Conservation (phyloP, 1,140 invertebrate genomes). For the Cataglyphis hispanica region DNA sequence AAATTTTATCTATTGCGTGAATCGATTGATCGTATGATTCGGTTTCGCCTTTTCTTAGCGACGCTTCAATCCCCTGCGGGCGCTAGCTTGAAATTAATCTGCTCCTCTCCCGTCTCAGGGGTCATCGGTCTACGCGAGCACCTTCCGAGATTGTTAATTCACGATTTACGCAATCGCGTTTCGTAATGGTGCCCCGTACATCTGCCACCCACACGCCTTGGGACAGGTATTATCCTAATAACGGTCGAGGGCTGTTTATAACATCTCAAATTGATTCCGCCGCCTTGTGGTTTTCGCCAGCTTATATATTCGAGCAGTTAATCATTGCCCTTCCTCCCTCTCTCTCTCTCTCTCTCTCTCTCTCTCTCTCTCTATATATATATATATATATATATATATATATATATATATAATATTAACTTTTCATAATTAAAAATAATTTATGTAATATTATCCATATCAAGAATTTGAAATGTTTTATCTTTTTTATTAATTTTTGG, state of each 20-base stretch:
- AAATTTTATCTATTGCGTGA: too few relatives aligned
- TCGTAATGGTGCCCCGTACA: conserved; percentile 76
- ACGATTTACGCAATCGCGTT: conserved; percentile 78
- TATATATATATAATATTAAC: too few relatives aligned
- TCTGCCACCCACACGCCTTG: conserved; percentile 84
- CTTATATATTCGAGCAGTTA: conserved; percentile 78
- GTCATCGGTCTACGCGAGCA: conserved; percentile 69
- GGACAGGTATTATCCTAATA: conserved; percentile 83
- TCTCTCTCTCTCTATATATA: too few relatives aligned
- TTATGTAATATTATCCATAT: too few relatives aligned
- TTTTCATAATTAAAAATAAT: too few relatives aligned
- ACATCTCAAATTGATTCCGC: conserved; percentile 82
- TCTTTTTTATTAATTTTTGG: too few relatives aligned
- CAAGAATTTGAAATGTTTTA: too few relatives aligned
- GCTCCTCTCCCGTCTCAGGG: conserved; percentile 63
- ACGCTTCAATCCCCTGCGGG: conserved; percentile 30
- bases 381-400: too few relatives aligned
- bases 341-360: too few relatives aligned
- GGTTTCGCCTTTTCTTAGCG: too few relatives aligned
- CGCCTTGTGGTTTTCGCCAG: conserved; percentile 78
- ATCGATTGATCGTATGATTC: too few relatives aligned
- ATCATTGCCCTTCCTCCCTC: conserved; percentile 72
- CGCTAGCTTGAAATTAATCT: conserved; percentile 76
- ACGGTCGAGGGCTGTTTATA: conserved; percentile 78
- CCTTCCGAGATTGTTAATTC: conserved; percentile 75